phyloP scores from a whole-genome alignment of 2,888 invertebrate genomes.

The Erynnis tages region DNA sequence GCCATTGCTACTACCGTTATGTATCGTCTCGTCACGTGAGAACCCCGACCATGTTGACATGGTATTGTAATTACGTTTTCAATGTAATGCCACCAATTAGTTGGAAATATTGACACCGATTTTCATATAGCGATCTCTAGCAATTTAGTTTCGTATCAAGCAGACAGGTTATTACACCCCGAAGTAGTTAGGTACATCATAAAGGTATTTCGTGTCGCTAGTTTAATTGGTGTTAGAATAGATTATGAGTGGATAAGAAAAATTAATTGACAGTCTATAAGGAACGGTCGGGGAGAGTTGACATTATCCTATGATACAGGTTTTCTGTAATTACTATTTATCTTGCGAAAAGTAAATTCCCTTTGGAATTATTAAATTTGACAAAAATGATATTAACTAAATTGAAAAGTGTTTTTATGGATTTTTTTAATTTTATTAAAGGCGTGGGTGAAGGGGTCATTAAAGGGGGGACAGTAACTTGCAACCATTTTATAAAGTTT shows the following conservation, averaged over 20 bases:
- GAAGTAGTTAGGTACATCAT: constrained; percentile 1
- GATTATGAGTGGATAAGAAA: neutral
- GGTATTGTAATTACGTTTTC: constrained; percentile 18
- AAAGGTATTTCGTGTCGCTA: constrained; percentile 8
- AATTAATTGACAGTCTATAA: too few relatives aligned
- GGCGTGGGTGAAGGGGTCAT: too few relatives aligned
- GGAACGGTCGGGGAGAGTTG: too few relatives aligned
- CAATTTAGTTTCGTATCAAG: constrained; percentile 9
- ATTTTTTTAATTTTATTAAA: too few relatives aligned
- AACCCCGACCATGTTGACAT: constrained; percentile 19
- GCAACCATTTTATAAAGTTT: too few relatives aligned
- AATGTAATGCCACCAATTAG: constrained; percentile 11
- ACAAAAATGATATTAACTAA: too few relatives aligned
- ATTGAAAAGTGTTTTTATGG: too few relatives aligned
- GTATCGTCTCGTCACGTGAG: constrained; percentile 27
- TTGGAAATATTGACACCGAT: constrained; percentile 9
- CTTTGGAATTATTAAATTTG: too few relatives aligned
- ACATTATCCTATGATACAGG: too few relatives aligned
- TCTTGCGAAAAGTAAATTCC: too few relatives aligned
- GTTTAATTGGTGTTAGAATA: constrained; percentile 8
- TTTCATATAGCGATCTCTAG: constrained; percentile 9
- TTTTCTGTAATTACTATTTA: too few relatives aligned
- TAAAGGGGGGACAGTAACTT: too few relatives aligned
- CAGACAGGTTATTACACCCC: constrained; percentile 9
- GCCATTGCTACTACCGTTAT: constrained; percentile 50